Evolutionary conservation across 1,140 invertebrate genomes (phyloP).

Genomic region (Piezodorus guildinii): DNA sequence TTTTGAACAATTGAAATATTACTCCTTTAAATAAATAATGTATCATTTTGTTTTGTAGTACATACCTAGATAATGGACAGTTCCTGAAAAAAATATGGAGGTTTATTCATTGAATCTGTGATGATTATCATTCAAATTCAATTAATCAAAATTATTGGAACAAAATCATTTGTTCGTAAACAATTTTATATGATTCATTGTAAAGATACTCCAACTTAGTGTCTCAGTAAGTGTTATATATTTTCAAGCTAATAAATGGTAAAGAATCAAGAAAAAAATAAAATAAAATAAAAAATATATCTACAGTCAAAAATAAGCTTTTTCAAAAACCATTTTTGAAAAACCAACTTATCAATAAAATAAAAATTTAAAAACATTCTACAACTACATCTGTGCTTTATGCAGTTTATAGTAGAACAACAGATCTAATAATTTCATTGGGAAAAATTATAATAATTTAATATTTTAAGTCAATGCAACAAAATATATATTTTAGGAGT

Average conservation of each 20-base stretch:
- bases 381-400: constrained; percentile 3
- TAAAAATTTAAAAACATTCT: constrained; percentile 2
- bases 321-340: too few relatives aligned
- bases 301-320: too few relatives aligned
- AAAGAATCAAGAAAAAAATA: too few relatives aligned
- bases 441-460: neutral
- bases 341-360: neutral
- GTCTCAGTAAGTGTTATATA: too few relatives aligned
- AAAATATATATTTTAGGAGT: constrained; percentile 7
- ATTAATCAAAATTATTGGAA: too few relatives aligned
- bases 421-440: constrained; percentile 1
- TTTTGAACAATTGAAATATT: too few relatives aligned
- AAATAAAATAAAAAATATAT: too few relatives aligned
- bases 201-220: neutral
- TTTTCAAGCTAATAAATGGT: too few relatives aligned
- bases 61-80: constrained; percentile 24
- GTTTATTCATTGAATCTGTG: constrained; percentile 11
- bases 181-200: neutral
- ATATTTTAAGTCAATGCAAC: constrained; percentile 10
- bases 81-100: constrained; percentile 24
- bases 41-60: constrained; percentile 3
- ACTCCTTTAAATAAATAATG: too few relatives aligned
- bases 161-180: neutral
- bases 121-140: neutral
- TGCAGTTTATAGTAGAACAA: constrained; percentile 9